phyloP scores from a whole-genome alignment of 2,113 vertebrate genomes.

The Empidonax alnorum region DNA sequence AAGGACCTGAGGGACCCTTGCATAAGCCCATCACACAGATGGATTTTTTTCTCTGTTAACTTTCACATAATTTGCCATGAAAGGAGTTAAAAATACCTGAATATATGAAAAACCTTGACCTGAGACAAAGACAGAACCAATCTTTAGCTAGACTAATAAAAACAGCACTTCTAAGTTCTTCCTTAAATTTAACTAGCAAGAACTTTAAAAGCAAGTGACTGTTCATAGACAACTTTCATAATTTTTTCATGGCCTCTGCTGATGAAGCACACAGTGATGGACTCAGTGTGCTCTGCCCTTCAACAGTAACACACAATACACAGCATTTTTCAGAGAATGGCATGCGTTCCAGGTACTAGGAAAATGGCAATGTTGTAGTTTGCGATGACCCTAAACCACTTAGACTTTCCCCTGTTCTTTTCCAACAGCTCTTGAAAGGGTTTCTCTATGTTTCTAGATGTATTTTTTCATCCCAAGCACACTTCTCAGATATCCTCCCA shows the following conservation, averaged over 20 bases:
- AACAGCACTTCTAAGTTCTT: not conserved
- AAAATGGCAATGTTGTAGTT: not conserved
- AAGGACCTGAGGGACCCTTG: not conserved
- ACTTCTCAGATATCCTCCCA: not conserved
- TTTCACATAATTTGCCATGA: not conserved
- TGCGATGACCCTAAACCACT: not conserved
- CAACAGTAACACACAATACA: not conserved
- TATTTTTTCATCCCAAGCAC: not conserved
- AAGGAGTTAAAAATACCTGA: not conserved
- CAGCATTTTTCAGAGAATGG: not conserved
- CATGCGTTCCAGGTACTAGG: not conserved
- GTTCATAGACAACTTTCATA: not conserved
- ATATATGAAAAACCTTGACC: not conserved
- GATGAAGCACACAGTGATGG: fast-evolving
- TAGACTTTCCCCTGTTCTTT: not conserved
- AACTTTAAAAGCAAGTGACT: not conserved
- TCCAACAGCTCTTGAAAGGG: not conserved
- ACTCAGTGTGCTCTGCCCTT: not conserved
- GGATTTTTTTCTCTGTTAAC: not conserved
- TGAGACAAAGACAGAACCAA: not conserved
- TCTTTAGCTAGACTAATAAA: not conserved
- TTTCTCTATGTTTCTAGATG: not conserved
- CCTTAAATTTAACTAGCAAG: not conserved
- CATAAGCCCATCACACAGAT: not conserved
- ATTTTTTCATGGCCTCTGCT: not conserved